phyloP scores from a whole-genome alignment of 2,888 invertebrate genomes.

The Chrysolina haemoptera region DNA sequence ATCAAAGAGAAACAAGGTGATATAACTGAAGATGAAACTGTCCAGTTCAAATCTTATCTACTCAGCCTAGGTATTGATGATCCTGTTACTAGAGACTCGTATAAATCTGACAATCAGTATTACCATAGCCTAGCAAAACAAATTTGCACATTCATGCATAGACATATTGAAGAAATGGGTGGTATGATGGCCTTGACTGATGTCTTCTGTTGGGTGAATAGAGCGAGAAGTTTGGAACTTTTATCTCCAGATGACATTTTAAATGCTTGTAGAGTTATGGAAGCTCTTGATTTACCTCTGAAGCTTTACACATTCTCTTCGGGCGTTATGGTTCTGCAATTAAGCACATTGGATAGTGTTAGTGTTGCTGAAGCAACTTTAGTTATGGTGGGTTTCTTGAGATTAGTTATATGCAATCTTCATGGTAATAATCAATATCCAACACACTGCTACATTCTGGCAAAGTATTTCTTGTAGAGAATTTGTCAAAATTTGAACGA shows the following conservation, averaged over 20 bases:
- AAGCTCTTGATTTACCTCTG: slow-evolving; percentile 78
- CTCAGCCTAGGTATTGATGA: slow-evolving; percentile 98
- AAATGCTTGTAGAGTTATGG: slow-evolving; percentile 86
- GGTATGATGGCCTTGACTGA: slow-evolving; percentile 98
- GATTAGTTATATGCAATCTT: not conserved
- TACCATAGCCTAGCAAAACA: slow-evolving; percentile 89
- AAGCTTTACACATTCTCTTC: slow-evolving; percentile 90
- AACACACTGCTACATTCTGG: too few species aligned
- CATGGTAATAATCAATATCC: not conserved
- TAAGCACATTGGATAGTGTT: slow-evolving; percentile 82
- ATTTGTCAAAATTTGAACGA: too few species aligned
- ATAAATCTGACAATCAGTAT: slow-evolving; percentile 88
- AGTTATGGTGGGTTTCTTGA: slow-evolving; percentile 72
- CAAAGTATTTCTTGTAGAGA: too few species aligned
- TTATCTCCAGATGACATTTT: slow-evolving; percentile 97
- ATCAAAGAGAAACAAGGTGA: slow-evolving; percentile 95
- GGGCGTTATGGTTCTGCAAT: slow-evolving; percentile 95
- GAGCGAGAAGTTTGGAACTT: slow-evolving; percentile 95
- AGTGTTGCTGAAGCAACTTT: slow-evolving; percentile 79
- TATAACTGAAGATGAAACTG: slow-evolving; percentile 97
- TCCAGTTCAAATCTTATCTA: slow-evolving; percentile 93
- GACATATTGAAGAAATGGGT: slow-evolving; percentile 89
- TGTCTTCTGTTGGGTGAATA: slow-evolving; percentile 96
- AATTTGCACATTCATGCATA: slow-evolving; percentile 85
- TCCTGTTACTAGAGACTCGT: slow-evolving; percentile 95